Conservation (phyloP, 2,888 invertebrate genomes). For the Drosophila birchii region DNA sequence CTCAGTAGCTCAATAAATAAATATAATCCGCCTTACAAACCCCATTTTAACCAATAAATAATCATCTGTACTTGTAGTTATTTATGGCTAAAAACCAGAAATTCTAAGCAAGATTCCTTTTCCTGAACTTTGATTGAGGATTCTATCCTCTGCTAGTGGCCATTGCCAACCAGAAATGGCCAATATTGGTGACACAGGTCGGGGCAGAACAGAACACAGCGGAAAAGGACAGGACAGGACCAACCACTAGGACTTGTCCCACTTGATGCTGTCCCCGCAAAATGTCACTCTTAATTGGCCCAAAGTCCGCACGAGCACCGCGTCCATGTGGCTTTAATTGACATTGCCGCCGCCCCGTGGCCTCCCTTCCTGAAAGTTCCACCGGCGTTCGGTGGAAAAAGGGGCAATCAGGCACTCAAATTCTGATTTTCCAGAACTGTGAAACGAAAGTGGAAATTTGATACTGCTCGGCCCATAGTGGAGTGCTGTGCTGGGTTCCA, state of each 20-base stretch:
- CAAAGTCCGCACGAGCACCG: conserved; percentile 41
- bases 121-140: background rate
- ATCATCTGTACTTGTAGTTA: background rate
- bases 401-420: conserved; percentile 32
- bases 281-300: conserved; percentile 59
- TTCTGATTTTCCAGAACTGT: conserved; percentile 23
- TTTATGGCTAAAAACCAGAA: background rate
- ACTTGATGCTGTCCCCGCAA: conserved; percentile 21
- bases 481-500: background rate
- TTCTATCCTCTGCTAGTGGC: background rate
- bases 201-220: background rate
- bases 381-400: conserved; percentile 11
- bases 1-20: background rate
- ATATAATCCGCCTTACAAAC: background rate
- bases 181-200: conserved; percentile 16
- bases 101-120: background rate
- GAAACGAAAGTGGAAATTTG: conserved; percentile 38
- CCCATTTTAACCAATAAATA: background rate
- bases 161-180: background rate
- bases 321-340: conserved; percentile 63
- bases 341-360: conserved; percentile 17
- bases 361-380: conserved; percentile 4
- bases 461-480: conserved; percentile 17
- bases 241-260: conserved; percentile 13
- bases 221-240: background rate